phyloP scores from a whole-genome alignment of 2,797 vertebrate species.

The Myotis pilosus region DNA sequence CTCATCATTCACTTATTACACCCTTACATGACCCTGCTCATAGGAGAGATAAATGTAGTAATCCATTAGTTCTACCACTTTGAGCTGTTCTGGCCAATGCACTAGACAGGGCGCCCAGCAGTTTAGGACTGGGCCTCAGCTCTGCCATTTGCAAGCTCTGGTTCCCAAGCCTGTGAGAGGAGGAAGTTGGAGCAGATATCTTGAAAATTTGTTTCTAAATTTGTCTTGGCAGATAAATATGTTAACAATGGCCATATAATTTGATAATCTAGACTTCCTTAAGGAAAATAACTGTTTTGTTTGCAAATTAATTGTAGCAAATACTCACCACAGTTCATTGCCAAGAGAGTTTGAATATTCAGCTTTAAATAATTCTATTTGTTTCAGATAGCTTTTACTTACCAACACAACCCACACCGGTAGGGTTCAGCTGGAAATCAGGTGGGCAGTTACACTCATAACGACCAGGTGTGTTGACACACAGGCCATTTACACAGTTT shows the following conservation, averaged over 20 bases:
- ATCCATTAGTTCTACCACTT: neutral
- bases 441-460: conserved; percentile 90
- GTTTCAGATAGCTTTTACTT: conserved; percentile 69
- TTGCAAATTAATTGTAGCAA: neutral
- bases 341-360: neutral
- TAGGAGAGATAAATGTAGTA: neutral
- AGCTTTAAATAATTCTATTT: neutral
- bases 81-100: neutral
- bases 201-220: neutral
- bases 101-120: neutral
- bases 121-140: neutral
- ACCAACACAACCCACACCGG: conserved; percentile 91
- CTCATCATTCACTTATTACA: neutral
- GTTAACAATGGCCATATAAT: neutral
- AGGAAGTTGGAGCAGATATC: neutral
- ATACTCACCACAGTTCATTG: neutral
- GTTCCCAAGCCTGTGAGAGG: neutral
- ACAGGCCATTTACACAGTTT: conserved; percentile 89
- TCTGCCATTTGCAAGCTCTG: neutral
- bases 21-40: neutral
- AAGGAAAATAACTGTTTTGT: neutral
- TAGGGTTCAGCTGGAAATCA: conserved; percentile 89
- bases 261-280: neutral
- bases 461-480: conserved; percentile 88
- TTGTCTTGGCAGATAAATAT: neutral